These are phyloP conservation scores for Psylliodes chrysocephalus DNA, from an alignment of 2,888 invertebrate genomes.

Conservation along the genomic window DNA sequence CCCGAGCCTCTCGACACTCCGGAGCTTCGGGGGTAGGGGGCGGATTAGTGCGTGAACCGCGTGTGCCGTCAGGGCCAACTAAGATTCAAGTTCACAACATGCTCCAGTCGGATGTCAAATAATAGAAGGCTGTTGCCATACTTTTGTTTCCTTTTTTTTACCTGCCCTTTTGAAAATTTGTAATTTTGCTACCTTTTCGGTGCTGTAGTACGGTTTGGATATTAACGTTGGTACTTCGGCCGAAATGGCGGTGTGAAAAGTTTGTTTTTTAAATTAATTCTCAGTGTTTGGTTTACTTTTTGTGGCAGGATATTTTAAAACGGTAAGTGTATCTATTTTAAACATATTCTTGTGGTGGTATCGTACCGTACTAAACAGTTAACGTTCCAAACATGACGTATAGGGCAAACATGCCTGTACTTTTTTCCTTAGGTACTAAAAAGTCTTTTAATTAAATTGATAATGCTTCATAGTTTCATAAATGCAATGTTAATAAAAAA, in stretches of 20 bases:
- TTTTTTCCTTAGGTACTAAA: no score
- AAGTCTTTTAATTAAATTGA: no score
- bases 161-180: conserved; percentile 36
- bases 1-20: conserved; percentile 19
- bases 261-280: background rate
- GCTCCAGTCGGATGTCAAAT: conserved; percentile 42
- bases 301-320: background rate
- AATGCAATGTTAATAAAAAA: no score
- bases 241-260: background rate
- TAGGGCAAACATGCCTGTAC: no score
- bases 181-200: conserved; percentile 20
- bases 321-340: background rate
- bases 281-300: background rate
- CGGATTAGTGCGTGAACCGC: conserved; percentile 56
- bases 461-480: no score
- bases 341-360: no score
- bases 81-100: conserved; percentile 41
- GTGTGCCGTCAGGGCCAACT: conserved; percentile 47
- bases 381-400: no score
- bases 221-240: background rate
- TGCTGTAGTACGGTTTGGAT: background rate
- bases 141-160: conserved; percentile 39
- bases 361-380: no score
- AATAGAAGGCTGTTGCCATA: conserved; percentile 33
- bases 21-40: conserved; percentile 53